Conservation (phyloP, 2,797 vertebrate genomes). For the Podargus strigoides region DNA sequence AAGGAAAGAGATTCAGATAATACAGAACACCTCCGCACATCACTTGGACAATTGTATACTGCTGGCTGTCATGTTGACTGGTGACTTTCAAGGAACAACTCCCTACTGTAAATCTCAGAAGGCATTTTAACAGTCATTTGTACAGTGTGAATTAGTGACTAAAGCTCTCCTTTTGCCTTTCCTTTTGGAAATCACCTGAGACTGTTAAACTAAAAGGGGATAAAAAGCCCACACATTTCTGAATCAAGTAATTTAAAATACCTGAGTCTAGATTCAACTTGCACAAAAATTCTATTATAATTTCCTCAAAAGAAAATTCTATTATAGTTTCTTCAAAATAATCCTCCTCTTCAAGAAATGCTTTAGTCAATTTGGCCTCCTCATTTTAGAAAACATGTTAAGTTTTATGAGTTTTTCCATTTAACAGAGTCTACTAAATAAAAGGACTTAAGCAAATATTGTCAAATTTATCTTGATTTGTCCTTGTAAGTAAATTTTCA, state of each 20-base stretch:
- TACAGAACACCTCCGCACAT: conserved; percentile 5
- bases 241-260: conserved; percentile 25
- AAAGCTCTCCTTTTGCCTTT: conserved; percentile 35
- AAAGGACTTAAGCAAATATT: not conserved
- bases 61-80: conserved; percentile 19
- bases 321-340: not conserved
- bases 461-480: not conserved
- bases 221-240: conserved; percentile 22
- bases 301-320: conserved; percentile 28
- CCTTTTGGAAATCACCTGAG: conserved; percentile 37
- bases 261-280: not conserved
- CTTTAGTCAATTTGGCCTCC: not conserved
- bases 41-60: conserved; percentile 15
- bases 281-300: not conserved
- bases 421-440: not conserved
- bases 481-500: not conserved
- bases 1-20: not conserved
- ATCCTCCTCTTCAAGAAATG: not conserved
- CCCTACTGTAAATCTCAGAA: conserved; percentile 35
- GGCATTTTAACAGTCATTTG: conserved; percentile 48
- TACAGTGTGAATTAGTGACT: conserved; percentile 43
- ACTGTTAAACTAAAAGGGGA: conserved; percentile 2
- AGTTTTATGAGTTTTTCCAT: not conserved
- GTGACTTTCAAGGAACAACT: conserved; percentile 35
- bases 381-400: not conserved